Evolutionary conservation across 2,113 vertebrate genomes (phyloP), one percentile per base, ranked within the genome.

Genomic region (Peromyscus maniculatus): DNA sequence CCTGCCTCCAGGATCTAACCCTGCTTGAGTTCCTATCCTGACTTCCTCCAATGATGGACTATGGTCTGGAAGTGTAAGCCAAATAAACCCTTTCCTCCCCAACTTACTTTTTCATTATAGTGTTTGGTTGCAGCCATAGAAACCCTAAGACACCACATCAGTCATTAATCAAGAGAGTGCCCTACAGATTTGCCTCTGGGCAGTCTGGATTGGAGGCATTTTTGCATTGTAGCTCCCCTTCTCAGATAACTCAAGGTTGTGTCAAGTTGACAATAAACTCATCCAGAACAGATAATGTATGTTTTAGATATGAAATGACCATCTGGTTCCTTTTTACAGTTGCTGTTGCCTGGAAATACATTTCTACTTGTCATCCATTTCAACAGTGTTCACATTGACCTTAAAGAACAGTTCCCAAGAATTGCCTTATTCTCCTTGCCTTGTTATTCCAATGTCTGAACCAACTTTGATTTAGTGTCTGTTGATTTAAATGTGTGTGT

Each of bases 281-380:
- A 28, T 31, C 26, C 13, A 28, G 57, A 64, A 31, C 15, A 19
- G n/a, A 84, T 64, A 84, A 43, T 64, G n/a, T 31, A 43, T 64
- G n/a, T 64, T 94, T 75, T 19, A 75, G n/a, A 57, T 94, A 52
- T 92, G 66, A 75, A 67, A 33, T 87, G 62, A n/a, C 59, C 49
- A 21, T 64, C 39, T 84, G 59, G 33, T 82, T 77, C 62, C 59
- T 33, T 89, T 94, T 92, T 74, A n/a, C n/a, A 62, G 9, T 87
- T 82, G 31, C 39, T 82, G 2, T 62, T 94, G 72, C 17, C 71
- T n/a, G 80, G 17, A 43, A 69, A 46, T 69, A 2, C 36, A 28
- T 84, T 80, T 67, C 16, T 87, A 12, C 72, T 8, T 57, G 59
- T 78, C 39, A 59, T 82, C 66, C 36, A n/a, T 80, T 89, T 62